Evolutionary conservation across 2,888 invertebrate genomes (phyloP).

Genomic region (Phragmatobia fuliginosa): DNA sequence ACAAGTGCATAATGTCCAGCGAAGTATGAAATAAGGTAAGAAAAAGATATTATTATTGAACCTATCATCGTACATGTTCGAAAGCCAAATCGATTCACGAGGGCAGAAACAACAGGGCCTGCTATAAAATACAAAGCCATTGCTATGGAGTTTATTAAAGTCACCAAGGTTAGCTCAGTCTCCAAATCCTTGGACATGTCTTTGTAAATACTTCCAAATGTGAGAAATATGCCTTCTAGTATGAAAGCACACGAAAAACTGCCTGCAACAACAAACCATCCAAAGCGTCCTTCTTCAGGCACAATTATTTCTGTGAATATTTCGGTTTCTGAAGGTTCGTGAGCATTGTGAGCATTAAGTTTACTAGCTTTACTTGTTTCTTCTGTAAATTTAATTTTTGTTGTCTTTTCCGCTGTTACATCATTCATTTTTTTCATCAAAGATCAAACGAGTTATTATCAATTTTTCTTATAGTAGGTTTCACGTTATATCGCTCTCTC

Average conservation of each 20-base stretch:
- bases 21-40: slow-evolving; percentile 71
- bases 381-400: slow-evolving; percentile 5
- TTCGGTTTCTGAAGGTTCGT: slow-evolving; percentile 68
- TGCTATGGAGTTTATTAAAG: slow-evolving; percentile 74
- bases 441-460: not conserved
- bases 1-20: slow-evolving; percentile 60
- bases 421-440: not conserved
- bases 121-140: slow-evolving; percentile 71
- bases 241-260: slow-evolving; percentile 67
- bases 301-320: slow-evolving; percentile 77
- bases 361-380: not conserved
- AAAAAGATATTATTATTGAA: slow-evolving; percentile 66
- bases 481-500: not conserved
- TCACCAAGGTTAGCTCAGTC: slow-evolving; percentile 62
- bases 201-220: slow-evolving; percentile 72
- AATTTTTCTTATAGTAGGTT: not conserved
- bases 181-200: slow-evolving; percentile 69
- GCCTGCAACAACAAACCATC: slow-evolving; percentile 75
- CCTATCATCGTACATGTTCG: slow-evolving; percentile 75
- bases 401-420: not conserved
- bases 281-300: slow-evolving; percentile 80
- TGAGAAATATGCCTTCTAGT: slow-evolving; percentile 72
- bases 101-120: slow-evolving; percentile 74
- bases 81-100: slow-evolving; percentile 80
- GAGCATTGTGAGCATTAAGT: not conserved